A percentile compares a stretch with the other conserved stretches of the same genome.
Conservation (phyloP, 1,140 invertebrate species). For the Ips nitidus region DNA sequence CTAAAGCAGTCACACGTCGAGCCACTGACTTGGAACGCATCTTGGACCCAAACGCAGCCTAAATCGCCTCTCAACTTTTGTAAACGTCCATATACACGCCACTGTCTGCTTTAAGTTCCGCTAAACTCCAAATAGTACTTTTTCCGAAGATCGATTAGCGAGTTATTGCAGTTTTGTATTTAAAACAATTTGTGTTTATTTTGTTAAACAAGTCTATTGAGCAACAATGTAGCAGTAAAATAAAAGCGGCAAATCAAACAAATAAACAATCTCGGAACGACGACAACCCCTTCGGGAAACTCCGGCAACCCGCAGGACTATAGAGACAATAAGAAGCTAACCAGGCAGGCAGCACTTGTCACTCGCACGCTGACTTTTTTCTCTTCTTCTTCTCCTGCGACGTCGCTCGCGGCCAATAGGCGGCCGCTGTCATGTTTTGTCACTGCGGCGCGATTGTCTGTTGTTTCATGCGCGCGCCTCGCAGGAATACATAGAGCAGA, state of each 20-base stretch:
- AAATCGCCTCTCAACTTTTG: no score
- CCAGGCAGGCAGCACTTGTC: conserved; percentile 31
- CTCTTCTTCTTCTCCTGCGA: conserved; percentile 38
- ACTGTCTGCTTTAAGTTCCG: no score
- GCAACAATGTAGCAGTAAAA: no score
- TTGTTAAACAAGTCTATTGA: no score
- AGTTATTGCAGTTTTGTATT: no score
- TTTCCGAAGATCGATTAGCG: no score
- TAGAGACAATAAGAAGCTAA: conserved; percentile 44
- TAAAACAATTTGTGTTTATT: no score
- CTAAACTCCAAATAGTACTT: no score
- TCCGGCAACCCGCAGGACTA: conserved; percentile 21
- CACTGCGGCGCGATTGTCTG: conserved; percentile 49
- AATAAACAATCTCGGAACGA: no score
- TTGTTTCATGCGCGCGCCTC: conserved; percentile 36
- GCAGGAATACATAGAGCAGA: conserved; percentile 28
- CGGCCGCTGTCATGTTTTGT: conserved; percentile 52
- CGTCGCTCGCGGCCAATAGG: conserved; percentile 45
- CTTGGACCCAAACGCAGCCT: conserved; percentile 7
- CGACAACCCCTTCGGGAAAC: conserved; percentile 3
- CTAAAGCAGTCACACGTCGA: conserved; percentile 57
- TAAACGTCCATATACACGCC: no score
- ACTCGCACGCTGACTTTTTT: conserved; percentile 32
- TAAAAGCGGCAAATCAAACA: no score
- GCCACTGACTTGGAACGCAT: conserved; percentile 61